A percentile compares a stretch with the other conserved stretches of the same genome.
phyloP scores from a whole-genome alignment of 2,888 invertebrate genomes.

The Meganola albula region DNA sequence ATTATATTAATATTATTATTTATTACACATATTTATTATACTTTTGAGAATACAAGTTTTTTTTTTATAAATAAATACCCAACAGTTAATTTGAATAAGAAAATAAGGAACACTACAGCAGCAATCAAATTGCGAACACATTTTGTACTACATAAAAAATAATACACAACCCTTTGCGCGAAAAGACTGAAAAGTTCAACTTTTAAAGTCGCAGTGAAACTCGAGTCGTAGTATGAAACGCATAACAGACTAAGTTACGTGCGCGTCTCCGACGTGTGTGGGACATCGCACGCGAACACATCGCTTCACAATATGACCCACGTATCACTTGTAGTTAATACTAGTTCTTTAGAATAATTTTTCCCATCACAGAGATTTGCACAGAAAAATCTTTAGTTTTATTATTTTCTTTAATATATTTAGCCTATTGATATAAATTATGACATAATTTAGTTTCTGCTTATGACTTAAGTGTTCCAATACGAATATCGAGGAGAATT shows the following conservation, averaged over 20 bases:
- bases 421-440: constrained; percentile 74
- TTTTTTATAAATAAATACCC: constrained; percentile 71
- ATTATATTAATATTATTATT: constrained; percentile 31
- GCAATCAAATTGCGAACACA: constrained; percentile 78
- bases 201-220: constrained; percentile 65
- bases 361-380: constrained; percentile 75
- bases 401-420: constrained; percentile 34
- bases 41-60: constrained; percentile 58
- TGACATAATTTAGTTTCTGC: constrained; percentile 64
- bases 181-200: constrained; percentile 75
- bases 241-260: constrained; percentile 26
- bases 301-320: constrained; percentile 44
- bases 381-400: constrained; percentile 55
- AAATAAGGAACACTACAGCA: constrained; percentile 75
- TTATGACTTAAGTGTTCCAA: constrained; percentile 64
- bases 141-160: constrained; percentile 77
- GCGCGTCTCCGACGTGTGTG: constrained; percentile 23
- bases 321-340: constrained; percentile 66
- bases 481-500: constrained; percentile 61
- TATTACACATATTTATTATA: constrained; percentile 39
- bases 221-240: constrained; percentile 37
- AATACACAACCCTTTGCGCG: constrained; percentile 78
- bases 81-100: constrained; percentile 64
- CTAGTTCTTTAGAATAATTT: constrained; percentile 72
- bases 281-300: constrained; percentile 24